Percentiles rank a stretch among this genome's conserved stretches.
phyloP scores from a whole-genome alignment of 2,888 invertebrate genomes.

The Hypomecis punctinalis region DNA sequence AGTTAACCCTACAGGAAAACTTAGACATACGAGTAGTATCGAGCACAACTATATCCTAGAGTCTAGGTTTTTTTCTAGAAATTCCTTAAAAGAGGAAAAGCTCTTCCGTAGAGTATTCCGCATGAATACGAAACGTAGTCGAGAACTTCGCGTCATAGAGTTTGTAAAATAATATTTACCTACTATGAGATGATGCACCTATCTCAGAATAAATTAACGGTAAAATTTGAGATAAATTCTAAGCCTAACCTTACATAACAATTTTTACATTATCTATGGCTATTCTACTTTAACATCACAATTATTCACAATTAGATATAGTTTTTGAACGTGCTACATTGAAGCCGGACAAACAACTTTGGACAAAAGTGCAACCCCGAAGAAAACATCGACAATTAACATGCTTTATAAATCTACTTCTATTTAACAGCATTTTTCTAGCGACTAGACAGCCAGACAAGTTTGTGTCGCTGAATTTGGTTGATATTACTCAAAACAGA shows the following conservation, averaged over 20 bases:
- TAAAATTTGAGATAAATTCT: neutral
- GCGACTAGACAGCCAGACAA: constrained; percentile 19
- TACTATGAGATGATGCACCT: neutral
- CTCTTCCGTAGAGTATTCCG: too few relatives aligned
- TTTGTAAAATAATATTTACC: too few relatives aligned
- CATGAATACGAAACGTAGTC: too few relatives aligned
- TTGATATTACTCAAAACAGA: neutral
- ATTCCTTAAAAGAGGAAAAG: too few relatives aligned
- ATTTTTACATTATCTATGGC: constrained; percentile 3
- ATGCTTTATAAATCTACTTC: constrained; percentile 8
- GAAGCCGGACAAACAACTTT: constrained; percentile 27
- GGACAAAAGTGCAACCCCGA: constrained; percentile 23
- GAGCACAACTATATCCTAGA: too few relatives aligned
- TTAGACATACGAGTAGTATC: too few relatives aligned
- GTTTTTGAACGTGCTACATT: constrained; percentile 15
- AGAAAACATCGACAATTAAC: constrained; percentile 33
- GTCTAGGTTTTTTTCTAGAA: too few relatives aligned
- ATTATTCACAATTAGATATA: constrained; percentile 14
- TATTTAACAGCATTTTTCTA: constrained; percentile 7
- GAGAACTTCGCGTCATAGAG: too few relatives aligned
- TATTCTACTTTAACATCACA: constrained; percentile 18
- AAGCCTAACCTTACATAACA: neutral
- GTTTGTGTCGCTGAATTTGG: constrained; percentile 27
- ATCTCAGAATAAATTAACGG: too few relatives aligned
- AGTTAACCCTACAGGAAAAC: too few relatives aligned